Evolutionary conservation across 2,113 vertebrate genomes (phyloP).

Genomic region (Chelonoidis abingdonii): DNA sequence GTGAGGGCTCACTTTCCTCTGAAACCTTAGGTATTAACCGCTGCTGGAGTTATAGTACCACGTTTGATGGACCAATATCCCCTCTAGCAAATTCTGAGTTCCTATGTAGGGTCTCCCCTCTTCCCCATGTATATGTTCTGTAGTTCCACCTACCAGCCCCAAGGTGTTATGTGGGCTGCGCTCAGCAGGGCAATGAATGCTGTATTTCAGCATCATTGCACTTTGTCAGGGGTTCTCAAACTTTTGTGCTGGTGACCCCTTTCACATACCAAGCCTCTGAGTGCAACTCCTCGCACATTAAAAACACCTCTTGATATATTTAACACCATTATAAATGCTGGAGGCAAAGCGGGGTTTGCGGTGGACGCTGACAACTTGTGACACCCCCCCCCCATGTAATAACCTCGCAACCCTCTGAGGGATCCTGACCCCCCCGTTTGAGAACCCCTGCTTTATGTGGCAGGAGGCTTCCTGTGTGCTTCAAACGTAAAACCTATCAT

Average conservation of each 20-base stretch:
- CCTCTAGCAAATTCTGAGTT: neutral
- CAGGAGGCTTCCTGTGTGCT: neutral
- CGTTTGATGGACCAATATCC: neutral
- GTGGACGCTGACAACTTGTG: too few relatives aligned
- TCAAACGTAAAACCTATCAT: neutral
- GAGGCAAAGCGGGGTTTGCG: too few relatives aligned
- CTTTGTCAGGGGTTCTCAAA: neutral
- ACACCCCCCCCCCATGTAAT: too few relatives aligned
- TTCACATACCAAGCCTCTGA: too few relatives aligned
- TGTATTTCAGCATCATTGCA: neutral
- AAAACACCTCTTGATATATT: too few relatives aligned
- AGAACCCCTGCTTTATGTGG: neutral
- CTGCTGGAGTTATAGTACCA: neutral
- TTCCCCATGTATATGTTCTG: accelerated
- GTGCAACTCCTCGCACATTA: too few relatives aligned
- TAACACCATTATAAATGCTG: too few relatives aligned
- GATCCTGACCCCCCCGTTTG: too few relatives aligned
- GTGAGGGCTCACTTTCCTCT: accelerated
- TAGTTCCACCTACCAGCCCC: neutral
- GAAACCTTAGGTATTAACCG: accelerated
- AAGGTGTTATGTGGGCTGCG: neutral
- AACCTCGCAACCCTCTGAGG: too few relatives aligned
- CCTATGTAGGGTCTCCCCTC: neutral
- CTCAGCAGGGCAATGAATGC: neutral
- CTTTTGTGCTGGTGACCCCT: too few relatives aligned